Evolutionary conservation across 2,113 vertebrate species (phyloP).

Genomic region (Delphinapterus leucas): DNA sequence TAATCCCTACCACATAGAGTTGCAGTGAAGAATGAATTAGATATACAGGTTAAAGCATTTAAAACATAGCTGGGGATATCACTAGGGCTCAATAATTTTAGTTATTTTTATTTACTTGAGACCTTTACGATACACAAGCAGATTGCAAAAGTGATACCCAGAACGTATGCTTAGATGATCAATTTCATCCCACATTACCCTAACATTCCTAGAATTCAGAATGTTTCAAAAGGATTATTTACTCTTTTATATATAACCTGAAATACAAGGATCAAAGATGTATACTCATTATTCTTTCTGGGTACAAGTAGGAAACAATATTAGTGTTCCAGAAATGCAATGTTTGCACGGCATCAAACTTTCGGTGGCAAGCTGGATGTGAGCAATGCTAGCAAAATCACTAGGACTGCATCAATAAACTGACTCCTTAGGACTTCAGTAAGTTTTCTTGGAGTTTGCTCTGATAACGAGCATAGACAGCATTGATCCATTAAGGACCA

Average conservation of each 20-base stretch:
- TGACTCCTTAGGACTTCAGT: not conserved
- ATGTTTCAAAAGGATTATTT: not conserved
- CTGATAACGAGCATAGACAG: not conserved
- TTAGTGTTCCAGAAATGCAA: constrained; percentile 19
- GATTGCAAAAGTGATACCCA: not conserved
- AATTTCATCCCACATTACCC: not conserved
- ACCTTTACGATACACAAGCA: not conserved
- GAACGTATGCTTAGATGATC: rapidly evolving
- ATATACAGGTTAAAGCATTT: not conserved
- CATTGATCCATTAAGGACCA: constrained; percentile 10
- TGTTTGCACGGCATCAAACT: constrained; percentile 1
- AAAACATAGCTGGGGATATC: not conserved
- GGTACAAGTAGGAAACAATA: not conserved
- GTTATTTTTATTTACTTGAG: not conserved
- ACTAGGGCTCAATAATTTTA: not conserved
- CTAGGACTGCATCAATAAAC: not conserved
- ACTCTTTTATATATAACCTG: not conserved
- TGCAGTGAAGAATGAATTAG: not conserved
- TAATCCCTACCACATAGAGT: rapidly evolving
- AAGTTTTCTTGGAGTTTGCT: constrained; percentile 10
- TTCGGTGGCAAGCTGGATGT: constrained; percentile 22
- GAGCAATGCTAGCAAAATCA: not conserved
- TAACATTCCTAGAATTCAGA: not conserved
- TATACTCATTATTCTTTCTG: not conserved
- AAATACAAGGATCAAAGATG: not conserved